Conservation (phyloP, 2,113 vertebrate genomes). For the Micronycteris hirsuta region DNA sequence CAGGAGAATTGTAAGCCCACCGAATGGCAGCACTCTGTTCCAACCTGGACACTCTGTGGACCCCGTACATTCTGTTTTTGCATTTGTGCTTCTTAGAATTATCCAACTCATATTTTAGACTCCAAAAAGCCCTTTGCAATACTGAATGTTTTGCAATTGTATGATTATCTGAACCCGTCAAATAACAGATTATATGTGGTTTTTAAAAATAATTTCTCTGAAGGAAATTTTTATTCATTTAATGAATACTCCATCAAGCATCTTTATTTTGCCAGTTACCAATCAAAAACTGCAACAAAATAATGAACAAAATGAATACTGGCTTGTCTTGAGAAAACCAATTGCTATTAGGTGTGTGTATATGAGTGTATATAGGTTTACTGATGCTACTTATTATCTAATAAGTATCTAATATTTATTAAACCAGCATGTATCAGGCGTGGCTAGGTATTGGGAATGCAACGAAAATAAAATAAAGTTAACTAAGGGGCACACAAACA, state of each 20-base stretch:
- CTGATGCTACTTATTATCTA: not conserved
- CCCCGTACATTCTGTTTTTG: not conserved
- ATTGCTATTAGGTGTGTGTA: not conserved
- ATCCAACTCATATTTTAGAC: not conserved
- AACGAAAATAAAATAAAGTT: not conserved
- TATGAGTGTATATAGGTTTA: not conserved
- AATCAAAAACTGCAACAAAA: not conserved
- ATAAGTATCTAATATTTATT: not conserved
- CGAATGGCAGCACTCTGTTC: not conserved
- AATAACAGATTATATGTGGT: not conserved
- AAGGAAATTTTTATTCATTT: not conserved
- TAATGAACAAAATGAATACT: not conserved
- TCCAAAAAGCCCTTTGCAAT: not conserved
- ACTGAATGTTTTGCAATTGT: not conserved
- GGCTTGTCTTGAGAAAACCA: not conserved
- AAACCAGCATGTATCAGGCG: not conserved
- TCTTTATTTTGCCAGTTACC: not conserved
- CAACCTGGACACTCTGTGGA: not conserved
- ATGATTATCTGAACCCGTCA: not conserved
- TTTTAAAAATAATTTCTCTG: not conserved
- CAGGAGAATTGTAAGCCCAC: not conserved
- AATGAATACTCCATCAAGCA: not conserved
- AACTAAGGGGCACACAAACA: not conserved
- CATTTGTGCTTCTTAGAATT: not conserved
- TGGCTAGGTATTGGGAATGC: not conserved